Evolutionary conservation across 1,140 invertebrate genomes (phyloP), one percentile per base, ranked within the genome.

Genomic region (Parasteatoda tepidariorum): DNA sequence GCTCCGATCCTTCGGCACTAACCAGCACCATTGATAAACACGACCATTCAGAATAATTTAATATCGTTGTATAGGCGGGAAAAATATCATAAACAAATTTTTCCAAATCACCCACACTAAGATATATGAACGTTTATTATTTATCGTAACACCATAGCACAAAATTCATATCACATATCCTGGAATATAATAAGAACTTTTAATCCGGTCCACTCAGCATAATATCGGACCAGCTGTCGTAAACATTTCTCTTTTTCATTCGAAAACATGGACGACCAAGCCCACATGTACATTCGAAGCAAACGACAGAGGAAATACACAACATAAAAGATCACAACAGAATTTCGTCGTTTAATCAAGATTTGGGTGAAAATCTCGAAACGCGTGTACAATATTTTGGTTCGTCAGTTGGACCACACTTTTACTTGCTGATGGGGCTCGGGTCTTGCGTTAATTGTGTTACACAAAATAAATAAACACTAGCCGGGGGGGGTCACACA

Each of bases 21-120:
- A 78, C 66, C 55, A 85, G 79, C 84, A 85, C 84, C 84, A 85
- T 85, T 57, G 74, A 85, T 79, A 74, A 83, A 48, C 67, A 71
- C 28, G 34, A 61, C 61, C 78, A 70, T 82, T 31, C 54, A 71
- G 78, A 48, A 79, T 64, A 62, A 57, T 68, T 24, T 13, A 30
- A 34, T 30, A 22, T 61, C 7, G 54, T 59, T 24, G 78, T 55
- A 38, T 48, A 48, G 64, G 48, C 7, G n/a, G 76, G 64, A 57
- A 48, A 75, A 62, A 24, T 28, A 30, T 61, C 62, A 33, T 55
- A 22, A 62, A 48, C 18, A 48, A 48, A 48, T 48, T 48, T 48
- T 48, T 71, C 48, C 28, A 26, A 33, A 67, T 30, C 54, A 62
- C 66, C 66, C 57, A n/a, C 78, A 82, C 78, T 30, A 7, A n/a